phyloP scores from a whole-genome alignment of 2,113 vertebrate species.

The Ursus arctos region DNA sequence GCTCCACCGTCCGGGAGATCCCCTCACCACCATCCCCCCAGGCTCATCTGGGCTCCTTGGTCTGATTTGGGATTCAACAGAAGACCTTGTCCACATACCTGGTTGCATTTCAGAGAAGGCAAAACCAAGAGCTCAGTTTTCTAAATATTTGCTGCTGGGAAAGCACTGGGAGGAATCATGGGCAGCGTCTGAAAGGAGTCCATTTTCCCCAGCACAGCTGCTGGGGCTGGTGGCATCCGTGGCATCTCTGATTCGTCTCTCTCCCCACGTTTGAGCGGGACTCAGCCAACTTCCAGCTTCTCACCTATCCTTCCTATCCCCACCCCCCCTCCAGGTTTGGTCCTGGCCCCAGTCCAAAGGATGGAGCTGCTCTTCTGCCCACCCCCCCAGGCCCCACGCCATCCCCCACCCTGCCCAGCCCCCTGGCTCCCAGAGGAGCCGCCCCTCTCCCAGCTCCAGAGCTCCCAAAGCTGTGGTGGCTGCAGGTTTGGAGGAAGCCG shows the following conservation, averaged over 20 bases:
- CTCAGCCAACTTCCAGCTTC: not conserved
- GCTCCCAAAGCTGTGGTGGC: not conserved
- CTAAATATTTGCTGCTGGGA: not conserved
- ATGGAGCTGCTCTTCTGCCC: not conserved
- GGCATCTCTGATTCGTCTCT: not conserved
- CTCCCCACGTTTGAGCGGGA: not conserved
- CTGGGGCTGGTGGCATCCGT: not conserved
- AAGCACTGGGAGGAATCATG: not conserved
- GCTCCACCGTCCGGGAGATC: not conserved
- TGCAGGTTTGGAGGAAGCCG: not conserved
- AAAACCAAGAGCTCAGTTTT: not conserved
- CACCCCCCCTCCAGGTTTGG: not conserved
- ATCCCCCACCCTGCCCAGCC: not conserved
- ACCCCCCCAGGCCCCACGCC: not conserved
- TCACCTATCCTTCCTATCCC: not conserved
- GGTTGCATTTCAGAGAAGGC: not conserved
- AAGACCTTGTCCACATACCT: not conserved
- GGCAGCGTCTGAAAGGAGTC: not conserved
- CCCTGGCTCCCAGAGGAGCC: not conserved
- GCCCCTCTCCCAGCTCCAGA: rapidly evolving
- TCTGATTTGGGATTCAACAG: conserved; percentile 8
- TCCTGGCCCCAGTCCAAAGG: not conserved
- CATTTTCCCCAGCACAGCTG: not conserved
- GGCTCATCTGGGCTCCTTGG: not conserved
- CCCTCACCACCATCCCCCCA: not conserved